phyloP scores from a whole-genome alignment of 2,888 invertebrate genomes.

The Clitarchus hookeri region DNA sequence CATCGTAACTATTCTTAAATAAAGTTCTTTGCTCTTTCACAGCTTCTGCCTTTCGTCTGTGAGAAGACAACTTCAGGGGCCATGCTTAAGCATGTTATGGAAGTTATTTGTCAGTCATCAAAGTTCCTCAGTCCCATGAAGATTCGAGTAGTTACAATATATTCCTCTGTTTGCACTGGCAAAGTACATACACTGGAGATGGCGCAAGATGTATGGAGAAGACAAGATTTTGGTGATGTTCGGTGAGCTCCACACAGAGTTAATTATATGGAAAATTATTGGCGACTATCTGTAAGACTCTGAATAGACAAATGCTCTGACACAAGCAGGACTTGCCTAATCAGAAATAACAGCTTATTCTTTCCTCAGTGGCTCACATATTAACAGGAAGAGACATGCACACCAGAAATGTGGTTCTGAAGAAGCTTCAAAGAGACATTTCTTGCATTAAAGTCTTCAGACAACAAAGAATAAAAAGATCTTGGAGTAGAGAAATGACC shows the following conservation, averaged over 20 bases:
- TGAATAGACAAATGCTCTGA: not conserved
- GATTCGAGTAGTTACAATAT: not conserved
- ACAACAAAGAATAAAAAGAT: not conserved
- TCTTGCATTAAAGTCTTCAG: not conserved
- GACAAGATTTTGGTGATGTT: constrained; percentile 27
- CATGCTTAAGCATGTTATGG: not conserved
- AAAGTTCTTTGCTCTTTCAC: not conserved
- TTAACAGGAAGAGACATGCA: constrained; percentile 10
- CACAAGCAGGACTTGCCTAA: not conserved
- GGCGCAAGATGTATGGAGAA: constrained; percentile 26
- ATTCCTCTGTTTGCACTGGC: constrained; percentile 24
- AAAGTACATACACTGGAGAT: constrained; percentile 22
- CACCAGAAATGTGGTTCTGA: not conserved
- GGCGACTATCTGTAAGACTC: not conserved
- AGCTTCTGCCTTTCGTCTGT: not conserved
- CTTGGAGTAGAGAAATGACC: not conserved
- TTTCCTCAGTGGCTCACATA: not conserved
- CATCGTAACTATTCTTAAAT: not conserved
- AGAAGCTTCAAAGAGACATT: not conserved
- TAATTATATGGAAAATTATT: not conserved
- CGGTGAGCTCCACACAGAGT: constrained; percentile 12
- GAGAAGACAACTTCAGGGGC: not conserved
- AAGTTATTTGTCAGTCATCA: not conserved
- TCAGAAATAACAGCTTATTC: not conserved
- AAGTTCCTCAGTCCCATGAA: not conserved